Base-by-base conservation (phyloP, 2,113 vertebrate genomes). In the Callipepla squamata region DNA sequence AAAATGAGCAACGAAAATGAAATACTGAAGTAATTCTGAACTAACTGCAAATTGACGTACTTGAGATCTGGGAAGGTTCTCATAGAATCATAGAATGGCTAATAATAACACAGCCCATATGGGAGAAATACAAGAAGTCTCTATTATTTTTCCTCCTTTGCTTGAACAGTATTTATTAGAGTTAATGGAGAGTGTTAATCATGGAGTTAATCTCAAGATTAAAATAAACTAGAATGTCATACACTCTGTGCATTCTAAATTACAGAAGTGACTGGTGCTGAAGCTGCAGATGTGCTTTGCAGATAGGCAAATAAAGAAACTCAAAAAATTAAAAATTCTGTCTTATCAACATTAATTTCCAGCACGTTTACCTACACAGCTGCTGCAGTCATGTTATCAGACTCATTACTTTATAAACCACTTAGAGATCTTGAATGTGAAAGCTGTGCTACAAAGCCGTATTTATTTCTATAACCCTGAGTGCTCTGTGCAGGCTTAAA, bases 371-470 rank as follows among this genome's bases (percentile, higher is more conserved):
- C 85, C 89, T 94, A 34, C 76, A 32, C 76, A 83, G 89, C 87
- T 92, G 87, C 87, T 95, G 87, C 68, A 72, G 47, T 51, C 73
- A 32, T 80, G 34, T 94, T 95, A 83, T 72, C 91, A 77, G 76
- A 94, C 72, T 94, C 89, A 74, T 91, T 96, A 75, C 94, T 93
- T 77, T 89, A 65, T 94, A 89, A 95, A 87, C 87, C 42, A 74
- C 76, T 90, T 69, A 50, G 66, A 84, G 86, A n/a, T 12, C 53
- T 32, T 30, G 53, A 80, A 79, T 91, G 69, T 88, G 85, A 86
- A 94, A 87, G 82, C 85, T 95, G 87, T 87, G 75, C 7, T 79
- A 61, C 58, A 82, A 80, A 97, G 75, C 58, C 58, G 3, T 85
- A 90, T 87, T 95, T 93, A 84, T 91, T 95, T 90, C 76, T 81